Percentiles rank a stretch among this genome's conserved stretches.
Evolutionary conservation across 2,888 invertebrate genomes (phyloP).

Genomic region (Microchrysa polita): DNA sequence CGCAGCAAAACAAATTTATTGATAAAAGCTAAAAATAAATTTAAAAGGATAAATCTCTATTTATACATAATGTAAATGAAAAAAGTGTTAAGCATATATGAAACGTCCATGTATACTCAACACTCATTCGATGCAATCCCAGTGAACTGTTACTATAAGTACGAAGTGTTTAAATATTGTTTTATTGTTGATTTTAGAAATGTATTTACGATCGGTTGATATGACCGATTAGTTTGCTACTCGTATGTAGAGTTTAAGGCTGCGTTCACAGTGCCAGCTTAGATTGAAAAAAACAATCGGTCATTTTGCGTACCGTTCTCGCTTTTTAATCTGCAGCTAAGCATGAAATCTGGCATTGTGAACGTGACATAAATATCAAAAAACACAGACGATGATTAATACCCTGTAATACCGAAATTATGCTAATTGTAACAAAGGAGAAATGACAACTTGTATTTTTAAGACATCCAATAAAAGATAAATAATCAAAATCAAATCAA

Average conservation of each 20-base stretch:
- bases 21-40: not conserved
- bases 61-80: not conserved
- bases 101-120: not conserved
- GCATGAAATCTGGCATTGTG: too few relatives aligned
- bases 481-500: not conserved
- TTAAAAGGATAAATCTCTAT: not conserved
- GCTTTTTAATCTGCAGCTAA: too few relatives aligned
- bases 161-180: not conserved
- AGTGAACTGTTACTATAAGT: not conserved
- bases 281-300: too few relatives aligned
- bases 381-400: too few relatives aligned
- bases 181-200: constrained; percentile 8
- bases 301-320: too few relatives aligned
- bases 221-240: not conserved
- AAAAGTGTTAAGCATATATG: not conserved
- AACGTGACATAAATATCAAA: too few relatives aligned
- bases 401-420: constrained; percentile 1
- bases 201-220: not conserved
- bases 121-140: constrained; percentile 5
- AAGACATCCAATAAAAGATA: too few relatives aligned
- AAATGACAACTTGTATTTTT: not conserved
- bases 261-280: too few relatives aligned
- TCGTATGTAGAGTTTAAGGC: not conserved
- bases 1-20: not conserved
- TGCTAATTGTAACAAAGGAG: not conserved